phyloP scores from a whole-genome alignment of 1,140 invertebrate genomes.

The Meteorus sp. region DNA sequence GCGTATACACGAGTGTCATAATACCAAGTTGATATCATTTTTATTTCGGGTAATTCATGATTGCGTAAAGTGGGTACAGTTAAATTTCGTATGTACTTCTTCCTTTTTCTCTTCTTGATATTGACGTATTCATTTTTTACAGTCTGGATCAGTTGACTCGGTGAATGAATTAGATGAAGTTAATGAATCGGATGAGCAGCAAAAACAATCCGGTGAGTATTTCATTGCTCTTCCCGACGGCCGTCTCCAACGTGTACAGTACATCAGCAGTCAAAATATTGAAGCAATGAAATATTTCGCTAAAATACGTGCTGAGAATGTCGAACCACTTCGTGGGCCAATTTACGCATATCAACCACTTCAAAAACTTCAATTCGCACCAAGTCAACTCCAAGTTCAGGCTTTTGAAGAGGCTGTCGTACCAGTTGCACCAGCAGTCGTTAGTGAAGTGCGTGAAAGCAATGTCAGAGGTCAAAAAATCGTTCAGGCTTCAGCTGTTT shows the following conservation, averaged over 20 bases:
- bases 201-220: slow-evolving; percentile 54
- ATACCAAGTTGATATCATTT: neutral
- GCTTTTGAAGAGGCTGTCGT: slow-evolving; percentile 26
- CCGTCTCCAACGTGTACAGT: slow-evolving; percentile 58
- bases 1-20: neutral
- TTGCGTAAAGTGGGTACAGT: too few relatives aligned
- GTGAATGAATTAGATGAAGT: slow-evolving; percentile 52
- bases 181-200: slow-evolving; percentile 37
- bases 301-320: slow-evolving; percentile 59
- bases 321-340: slow-evolving; percentile 59
- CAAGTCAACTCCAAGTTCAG: slow-evolving; percentile 32
- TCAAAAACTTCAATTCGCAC: slow-evolving; percentile 45
- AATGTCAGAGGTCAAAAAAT: neutral
- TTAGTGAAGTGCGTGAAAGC: slow-evolving; percentile 8
- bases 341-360: slow-evolving; percentile 60
- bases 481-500: neutral
- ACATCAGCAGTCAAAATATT: slow-evolving; percentile 56
- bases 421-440: neutral
- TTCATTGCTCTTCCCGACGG: slow-evolving; percentile 61
- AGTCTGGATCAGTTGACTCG: slow-evolving; percentile 47
- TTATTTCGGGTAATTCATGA: too few relatives aligned
- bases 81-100: neutral
- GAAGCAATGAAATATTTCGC: slow-evolving; percentile 62
- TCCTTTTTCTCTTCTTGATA: neutral
- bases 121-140: slow-evolving; percentile 12